Conservation (phyloP, 2,797 vertebrate species). For the Corythornis leucogaster region DNA sequence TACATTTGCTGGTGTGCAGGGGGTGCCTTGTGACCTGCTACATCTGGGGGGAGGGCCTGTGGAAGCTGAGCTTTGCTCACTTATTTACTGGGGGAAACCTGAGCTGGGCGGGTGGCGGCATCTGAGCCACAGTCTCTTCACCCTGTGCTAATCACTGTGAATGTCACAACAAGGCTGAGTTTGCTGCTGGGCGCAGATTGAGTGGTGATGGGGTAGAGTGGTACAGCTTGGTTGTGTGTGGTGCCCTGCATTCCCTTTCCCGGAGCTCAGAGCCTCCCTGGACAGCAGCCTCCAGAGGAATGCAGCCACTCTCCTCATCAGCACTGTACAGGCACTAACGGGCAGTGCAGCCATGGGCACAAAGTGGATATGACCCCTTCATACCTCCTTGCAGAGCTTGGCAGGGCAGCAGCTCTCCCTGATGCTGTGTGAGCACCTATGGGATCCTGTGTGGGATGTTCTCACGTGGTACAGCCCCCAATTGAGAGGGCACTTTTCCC, state of each 20-base stretch:
- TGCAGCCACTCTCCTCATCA: accelerated
- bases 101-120: neutral
- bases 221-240: neutral
- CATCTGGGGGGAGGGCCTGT: accelerated
- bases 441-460: neutral
- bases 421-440: neutral
- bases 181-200: neutral
- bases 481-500: neutral
- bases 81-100: conserved; percentile 41
- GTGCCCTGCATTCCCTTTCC: neutral
- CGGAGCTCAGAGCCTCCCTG: neutral
- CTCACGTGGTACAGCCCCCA: neutral
- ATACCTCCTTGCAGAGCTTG: neutral
- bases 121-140: neutral
- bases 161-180: conserved; percentile 29
- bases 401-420: neutral
- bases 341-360: neutral
- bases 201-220: neutral
- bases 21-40: neutral
- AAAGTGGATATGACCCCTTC: neutral
- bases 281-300: neutral
- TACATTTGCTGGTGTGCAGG: accelerated
- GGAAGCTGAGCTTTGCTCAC: neutral
- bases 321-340: accelerated
- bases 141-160: conserved; percentile 48